Evolutionary conservation across 2,797 vertebrate genomes (phyloP).

Genomic region (Danio choprae): DNA sequence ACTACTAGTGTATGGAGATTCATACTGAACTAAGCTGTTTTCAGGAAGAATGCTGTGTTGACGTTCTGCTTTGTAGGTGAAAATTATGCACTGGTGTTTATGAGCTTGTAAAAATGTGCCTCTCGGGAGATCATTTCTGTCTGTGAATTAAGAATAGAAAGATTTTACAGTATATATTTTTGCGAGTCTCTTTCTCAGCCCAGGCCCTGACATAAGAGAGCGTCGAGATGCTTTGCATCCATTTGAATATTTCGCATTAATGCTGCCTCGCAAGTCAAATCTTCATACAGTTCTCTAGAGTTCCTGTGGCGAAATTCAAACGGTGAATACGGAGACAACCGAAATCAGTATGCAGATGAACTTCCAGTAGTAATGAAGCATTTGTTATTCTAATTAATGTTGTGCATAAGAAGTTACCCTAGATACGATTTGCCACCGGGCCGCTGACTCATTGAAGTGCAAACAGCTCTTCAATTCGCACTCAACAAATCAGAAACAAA

Average conservation of each 20-base stretch:
- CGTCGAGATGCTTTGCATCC: constrained; percentile 36
- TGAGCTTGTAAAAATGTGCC: constrained; percentile 23
- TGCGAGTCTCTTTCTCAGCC: constrained; percentile 10
- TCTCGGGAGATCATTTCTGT: constrained; percentile 17
- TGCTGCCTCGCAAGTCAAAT: constrained; percentile 46
- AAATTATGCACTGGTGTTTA: constrained; percentile 32
- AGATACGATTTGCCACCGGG: constrained; percentile 32
- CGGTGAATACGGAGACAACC: constrained; percentile 44
- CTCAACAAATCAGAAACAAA: constrained; percentile 48
- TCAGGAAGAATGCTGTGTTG: constrained; percentile 4
- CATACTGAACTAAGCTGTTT: neutral
- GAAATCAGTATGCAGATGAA: constrained; percentile 62
- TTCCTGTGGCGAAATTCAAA: constrained; percentile 38
- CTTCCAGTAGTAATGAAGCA: constrained; percentile 54
- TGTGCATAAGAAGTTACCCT: constrained; percentile 43
- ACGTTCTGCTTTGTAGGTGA: constrained; percentile 12
- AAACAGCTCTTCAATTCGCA: constrained; percentile 39
- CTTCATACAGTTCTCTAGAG: constrained; percentile 40
- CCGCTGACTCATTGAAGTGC: constrained; percentile 45
- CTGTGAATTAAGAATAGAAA: constrained; percentile 24
- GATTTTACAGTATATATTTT: constrained; percentile 2
- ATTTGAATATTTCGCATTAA: constrained; percentile 57
- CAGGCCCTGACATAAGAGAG: neutral
- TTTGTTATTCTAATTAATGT: constrained; percentile 60
- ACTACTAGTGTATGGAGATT: neutral